Base-by-base conservation (phyloP, 2,113 vertebrate species). In the Hydropotes inermis region DNA sequence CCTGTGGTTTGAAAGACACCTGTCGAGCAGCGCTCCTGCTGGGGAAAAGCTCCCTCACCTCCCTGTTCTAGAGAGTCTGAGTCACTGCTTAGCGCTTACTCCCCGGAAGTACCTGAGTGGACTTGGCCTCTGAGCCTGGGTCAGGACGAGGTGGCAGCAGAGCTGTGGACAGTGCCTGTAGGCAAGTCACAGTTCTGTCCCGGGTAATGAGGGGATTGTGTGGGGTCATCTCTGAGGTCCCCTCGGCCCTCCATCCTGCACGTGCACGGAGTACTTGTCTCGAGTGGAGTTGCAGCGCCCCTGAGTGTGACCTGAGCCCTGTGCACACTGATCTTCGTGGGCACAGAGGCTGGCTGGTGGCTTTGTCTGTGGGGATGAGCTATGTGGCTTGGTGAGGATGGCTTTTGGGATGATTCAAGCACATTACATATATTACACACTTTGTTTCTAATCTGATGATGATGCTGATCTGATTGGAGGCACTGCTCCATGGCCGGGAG, bases 251-350 rank as follows among this genome's bases (percentile, higher is more conserved):
- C 25, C 7, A 30, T 55, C 30, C 23, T 23, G 13, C 16, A 12
- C 28, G 57, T 60, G 58, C 27, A 28, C 3, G 43, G 67, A 81
- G 52, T 36, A 19, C 0, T 19, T 70, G 50, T 28, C 43, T 36
- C 54, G 43, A 21, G 4, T 19, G 0, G 21, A 12, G 61, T 33
- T 0, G 1, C 33, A 2, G 36, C 2, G 2, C 12, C 23, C 57
- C 78, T 55, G 28, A 60, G 30, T 5, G 16, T 61, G 55, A 10
- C 17, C 4, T 39, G 33, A 33, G 27, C 13, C 55, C 82, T 67
- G 55, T 30, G 36, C 10, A 5, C 21, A 4, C 30, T 10, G 16
- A 33, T 78, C 16, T 25, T 16, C 19, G 3, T 52, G 81, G 57
- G 27, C 82, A 0, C 25, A 36, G 21, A 36, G 50, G 43, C n/a